phyloP scores from a whole-genome alignment of 2,797 vertebrate species.

The Eulemur rubriventer region DNA sequence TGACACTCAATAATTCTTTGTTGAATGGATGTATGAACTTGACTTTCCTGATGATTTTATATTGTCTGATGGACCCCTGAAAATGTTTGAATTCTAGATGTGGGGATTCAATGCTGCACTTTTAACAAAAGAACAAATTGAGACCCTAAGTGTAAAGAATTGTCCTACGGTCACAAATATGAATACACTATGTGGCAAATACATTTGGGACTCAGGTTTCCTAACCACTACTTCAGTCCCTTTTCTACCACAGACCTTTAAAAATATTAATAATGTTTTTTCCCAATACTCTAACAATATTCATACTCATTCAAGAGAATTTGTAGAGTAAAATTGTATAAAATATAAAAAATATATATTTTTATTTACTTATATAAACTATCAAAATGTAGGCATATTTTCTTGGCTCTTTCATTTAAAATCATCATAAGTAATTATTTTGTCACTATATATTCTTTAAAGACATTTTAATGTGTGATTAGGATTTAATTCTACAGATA shows the following conservation, averaged over 20 bases:
- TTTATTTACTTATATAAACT: neutral
- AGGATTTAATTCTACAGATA: neutral
- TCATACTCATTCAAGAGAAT: neutral
- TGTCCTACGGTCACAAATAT: neutral
- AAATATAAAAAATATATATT: neutral
- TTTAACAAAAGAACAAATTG: neutral
- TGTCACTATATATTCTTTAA: slow-evolving; percentile 30
- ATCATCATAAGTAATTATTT: neutral
- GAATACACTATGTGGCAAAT: neutral
- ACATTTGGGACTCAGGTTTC: neutral
- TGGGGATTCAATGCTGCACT: neutral
- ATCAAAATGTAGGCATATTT: neutral
- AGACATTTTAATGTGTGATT: neutral
- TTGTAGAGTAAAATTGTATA: neutral
- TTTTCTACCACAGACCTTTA: neutral
- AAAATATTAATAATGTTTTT: neutral
- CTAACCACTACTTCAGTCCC: neutral
- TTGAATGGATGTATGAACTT: neutral
- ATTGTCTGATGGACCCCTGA: neutral
- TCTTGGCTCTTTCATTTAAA: neutral
- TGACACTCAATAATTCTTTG: neutral
- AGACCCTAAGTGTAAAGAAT: neutral
- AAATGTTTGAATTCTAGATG: neutral
- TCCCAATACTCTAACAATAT: neutral
- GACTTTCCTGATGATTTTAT: neutral